Evolutionary conservation across 2,797 vertebrate species (phyloP).

Genomic region (Enteromius paludinosus): DNA sequence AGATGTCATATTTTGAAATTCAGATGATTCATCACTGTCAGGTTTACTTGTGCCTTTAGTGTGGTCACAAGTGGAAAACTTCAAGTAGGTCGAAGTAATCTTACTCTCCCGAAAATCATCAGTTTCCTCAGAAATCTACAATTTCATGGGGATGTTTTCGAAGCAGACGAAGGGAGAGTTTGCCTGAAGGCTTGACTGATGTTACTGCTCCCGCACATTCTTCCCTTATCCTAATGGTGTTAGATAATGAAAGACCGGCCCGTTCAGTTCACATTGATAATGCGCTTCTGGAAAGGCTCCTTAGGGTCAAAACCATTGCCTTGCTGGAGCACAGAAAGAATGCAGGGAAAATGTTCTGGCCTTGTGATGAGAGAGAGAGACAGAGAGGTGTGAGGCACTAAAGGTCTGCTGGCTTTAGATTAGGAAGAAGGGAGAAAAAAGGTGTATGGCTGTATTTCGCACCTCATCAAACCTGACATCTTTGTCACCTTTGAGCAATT

Average conservation of each 20-base stretch:
- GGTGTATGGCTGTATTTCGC: constrained; percentile 55
- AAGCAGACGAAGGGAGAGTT: constrained; percentile 27
- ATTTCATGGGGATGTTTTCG: not conserved
- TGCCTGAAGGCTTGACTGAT: constrained; percentile 54
- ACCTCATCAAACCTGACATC: constrained; percentile 63
- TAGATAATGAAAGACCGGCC: constrained; percentile 65
- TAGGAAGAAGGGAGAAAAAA: constrained; percentile 44
- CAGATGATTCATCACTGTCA: not conserved
- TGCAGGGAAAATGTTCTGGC: constrained; percentile 38
- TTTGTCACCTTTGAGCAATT: constrained; percentile 55
- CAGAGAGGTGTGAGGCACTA: constrained; percentile 47
- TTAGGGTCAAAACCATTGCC: constrained; percentile 54
- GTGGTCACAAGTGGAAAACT: not conserved
- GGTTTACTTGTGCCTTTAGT: not conserved
- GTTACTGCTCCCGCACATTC: constrained; percentile 74
- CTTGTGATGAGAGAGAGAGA: constrained; percentile 63
- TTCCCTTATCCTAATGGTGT: constrained; percentile 74
- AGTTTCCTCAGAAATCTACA: not conserved
- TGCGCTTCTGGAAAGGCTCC: constrained; percentile 67
- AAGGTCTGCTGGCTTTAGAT: constrained; percentile 33
- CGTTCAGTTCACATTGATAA: constrained; percentile 66
- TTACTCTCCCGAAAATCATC: not conserved
- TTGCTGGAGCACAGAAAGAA: constrained; percentile 45
- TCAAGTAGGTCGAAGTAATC: not conserved
- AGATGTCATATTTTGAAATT: not conserved